Evolutionary conservation across 1,140 invertebrate species (phyloP), one percentile per base, ranked within the genome.

Genomic region (Zeugodacus cucurbitae): DNA sequence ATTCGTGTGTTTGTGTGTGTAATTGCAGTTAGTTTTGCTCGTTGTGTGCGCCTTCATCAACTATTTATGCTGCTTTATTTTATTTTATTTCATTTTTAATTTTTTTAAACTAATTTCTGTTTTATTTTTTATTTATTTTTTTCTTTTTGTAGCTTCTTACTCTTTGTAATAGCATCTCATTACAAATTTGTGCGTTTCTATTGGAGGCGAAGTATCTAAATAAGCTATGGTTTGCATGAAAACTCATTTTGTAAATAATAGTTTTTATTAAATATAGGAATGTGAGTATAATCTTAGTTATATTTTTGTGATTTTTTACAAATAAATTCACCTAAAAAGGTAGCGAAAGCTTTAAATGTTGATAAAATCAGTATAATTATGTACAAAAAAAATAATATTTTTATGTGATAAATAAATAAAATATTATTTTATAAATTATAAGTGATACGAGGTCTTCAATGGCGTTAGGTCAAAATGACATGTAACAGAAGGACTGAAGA

Each of bases 141-240:
- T 22, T 26, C 4, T 54, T 54, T 11, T 37, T 78, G 32, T 26
- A 70, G 32, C 64, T 17, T 70, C 10, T 82, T 82, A 3, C 17
- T 26, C 41, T 11, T 82, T 54, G 74, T 41, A 48, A 82, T 82
- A 41, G 41, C 37, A 11, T 37, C 34, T 6, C 67, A 74, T 74
- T 74, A 34, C 67, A 74, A 44, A 82, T 48, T 82, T 82, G 74
- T 82, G 74, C 74, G 74, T 82, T 82, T 82, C 41, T 82, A 82
- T 82, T 82, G 74, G 3, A 48, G 41, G 41, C 74, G 74, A 54
- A 82, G 26, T 48, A 82, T 26, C 20, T 82, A 48, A n/a, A 54
- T 82, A 82, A 74, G 11, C 17, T 41, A 74, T 37, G 32, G 8
- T 29, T 22, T 74, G 7, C 22, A 37, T 32, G 4, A 37, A 70